Evolutionary conservation across 2,888 invertebrate species (phyloP), one percentile per base, ranked within the genome.

Genomic region (Brenthis hecate): DNA sequence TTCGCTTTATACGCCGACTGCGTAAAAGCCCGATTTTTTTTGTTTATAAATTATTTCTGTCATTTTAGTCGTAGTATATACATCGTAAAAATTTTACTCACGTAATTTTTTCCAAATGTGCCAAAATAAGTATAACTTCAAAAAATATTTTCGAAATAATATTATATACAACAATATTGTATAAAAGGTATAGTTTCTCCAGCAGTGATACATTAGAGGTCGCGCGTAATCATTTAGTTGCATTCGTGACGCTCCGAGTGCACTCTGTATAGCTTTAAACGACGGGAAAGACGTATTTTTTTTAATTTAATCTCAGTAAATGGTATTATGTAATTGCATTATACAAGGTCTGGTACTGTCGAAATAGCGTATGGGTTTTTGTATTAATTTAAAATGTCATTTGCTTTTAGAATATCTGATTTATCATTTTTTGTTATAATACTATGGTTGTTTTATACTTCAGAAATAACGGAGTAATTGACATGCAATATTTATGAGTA

Each of bases 241-340:
- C 23, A 19, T 47, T 14, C 57, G 8, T 43, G 6, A 47, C 36
- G 36, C 36, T 43, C 36, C 36, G 36, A 43, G 36, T 11, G 36
- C 36, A 43, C 36, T 43, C 36, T 43, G 36, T 43, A 43, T 43
- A 43, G 36, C 36, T 43, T 11, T 43, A 53, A 53, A 53, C 51
- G 51, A 53, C 51, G 16, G n/a, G 23, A 58, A 13, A 47, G 43
- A 58, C 36, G 14, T 19, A 58, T 58, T 23, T 32, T 55, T 66
- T 60, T 66, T 54, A 58, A 19, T 66, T 66, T 61, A 66, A 66
- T 61, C 50, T 56, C 51, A 16, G 66, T 32, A 61, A 66, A 66
- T 56, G 61, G 48, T 51, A 66, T 66, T 66, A 55, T 61, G 16
- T 61, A 61, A 61, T 36, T 13, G 19, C 61, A 66, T 66, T 66